phyloP scores from a whole-genome alignment of 2,888 invertebrate genomes.

The Eremobia ochroleuca region DNA sequence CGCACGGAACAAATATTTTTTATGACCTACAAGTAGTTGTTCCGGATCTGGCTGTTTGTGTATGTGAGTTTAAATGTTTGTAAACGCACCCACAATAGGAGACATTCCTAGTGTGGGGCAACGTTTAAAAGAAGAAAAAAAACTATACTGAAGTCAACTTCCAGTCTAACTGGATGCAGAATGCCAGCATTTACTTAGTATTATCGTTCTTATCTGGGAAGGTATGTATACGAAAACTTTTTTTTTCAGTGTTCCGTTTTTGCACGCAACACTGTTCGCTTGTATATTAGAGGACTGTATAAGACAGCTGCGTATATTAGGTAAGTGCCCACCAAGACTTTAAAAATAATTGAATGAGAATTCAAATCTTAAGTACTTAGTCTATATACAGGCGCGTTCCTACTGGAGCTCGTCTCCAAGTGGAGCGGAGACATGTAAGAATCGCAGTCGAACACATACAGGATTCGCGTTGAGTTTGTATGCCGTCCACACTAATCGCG shows the following conservation, averaged over 20 bases:
- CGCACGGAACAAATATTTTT: no score
- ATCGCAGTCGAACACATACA: no score
- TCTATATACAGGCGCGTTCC: not conserved
- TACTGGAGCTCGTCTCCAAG: not conserved
- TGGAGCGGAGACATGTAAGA: not conserved
- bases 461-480: no score
- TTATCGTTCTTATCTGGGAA: not conserved
- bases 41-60: no score
- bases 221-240: not conserved
- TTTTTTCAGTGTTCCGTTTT: conserved; percentile 75
- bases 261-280: conserved; percentile 76
- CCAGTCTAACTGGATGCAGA: not conserved
- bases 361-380: not conserved
- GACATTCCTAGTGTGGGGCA: no score
- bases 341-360: not conserved
- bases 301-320: conserved; percentile 75
- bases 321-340: conserved; percentile 63
- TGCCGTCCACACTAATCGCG: no score
- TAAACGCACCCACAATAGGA: no score
- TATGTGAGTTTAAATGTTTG: no score
- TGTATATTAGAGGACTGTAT: conserved; percentile 79
- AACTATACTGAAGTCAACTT: not conserved
- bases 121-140: no score
- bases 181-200: not conserved
- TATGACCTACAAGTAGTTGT: no score